Evolutionary conservation across 2,113 vertebrate species (phyloP).

Genomic region (Indicator maculatus): DNA sequence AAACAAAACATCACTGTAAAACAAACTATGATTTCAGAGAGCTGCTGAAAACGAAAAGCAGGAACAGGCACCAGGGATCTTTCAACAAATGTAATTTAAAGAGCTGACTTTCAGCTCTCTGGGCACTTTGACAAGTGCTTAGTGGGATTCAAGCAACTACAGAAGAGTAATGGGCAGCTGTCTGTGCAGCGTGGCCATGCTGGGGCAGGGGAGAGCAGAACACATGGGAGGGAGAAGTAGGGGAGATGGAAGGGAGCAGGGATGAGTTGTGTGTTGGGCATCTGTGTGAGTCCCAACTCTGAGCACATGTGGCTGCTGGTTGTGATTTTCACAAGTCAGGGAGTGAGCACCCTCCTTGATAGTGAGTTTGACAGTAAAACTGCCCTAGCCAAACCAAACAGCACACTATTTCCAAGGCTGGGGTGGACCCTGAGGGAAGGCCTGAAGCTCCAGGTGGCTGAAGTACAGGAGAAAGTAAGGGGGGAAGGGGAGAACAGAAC

Average conservation of each 20-base stretch:
- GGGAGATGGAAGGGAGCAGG: not conserved
- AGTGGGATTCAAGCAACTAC: conserved; percentile 62
- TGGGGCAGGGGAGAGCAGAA: not conserved
- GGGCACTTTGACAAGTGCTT: conserved; percentile 72
- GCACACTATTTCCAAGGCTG: not conserved
- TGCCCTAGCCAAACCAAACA: not conserved
- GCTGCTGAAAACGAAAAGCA: conserved; percentile 69
- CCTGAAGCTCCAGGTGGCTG: conserved; percentile 46
- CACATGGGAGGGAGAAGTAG: not conserved
- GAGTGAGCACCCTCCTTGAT: not conserved
- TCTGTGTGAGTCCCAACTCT: not conserved
- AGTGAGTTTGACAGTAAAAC: not conserved
- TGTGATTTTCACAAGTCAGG: not conserved
- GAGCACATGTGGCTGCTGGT: not conserved
- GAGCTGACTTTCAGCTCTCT: conserved; percentile 58
- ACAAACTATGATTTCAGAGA: conserved; percentile 62
- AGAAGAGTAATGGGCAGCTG: conserved; percentile 51
- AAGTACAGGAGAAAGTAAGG: not conserved
- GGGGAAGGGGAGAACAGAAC: not conserved
- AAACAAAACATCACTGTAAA: conserved; percentile 67
- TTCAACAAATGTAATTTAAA: conserved; percentile 75
- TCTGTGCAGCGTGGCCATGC: not conserved
- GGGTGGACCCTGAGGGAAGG: not conserved
- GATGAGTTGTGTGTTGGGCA: not conserved
- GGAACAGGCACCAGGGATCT: conserved; percentile 68